Conservation (phyloP, 2,888 invertebrate species). For the Tipula helvola region DNA sequence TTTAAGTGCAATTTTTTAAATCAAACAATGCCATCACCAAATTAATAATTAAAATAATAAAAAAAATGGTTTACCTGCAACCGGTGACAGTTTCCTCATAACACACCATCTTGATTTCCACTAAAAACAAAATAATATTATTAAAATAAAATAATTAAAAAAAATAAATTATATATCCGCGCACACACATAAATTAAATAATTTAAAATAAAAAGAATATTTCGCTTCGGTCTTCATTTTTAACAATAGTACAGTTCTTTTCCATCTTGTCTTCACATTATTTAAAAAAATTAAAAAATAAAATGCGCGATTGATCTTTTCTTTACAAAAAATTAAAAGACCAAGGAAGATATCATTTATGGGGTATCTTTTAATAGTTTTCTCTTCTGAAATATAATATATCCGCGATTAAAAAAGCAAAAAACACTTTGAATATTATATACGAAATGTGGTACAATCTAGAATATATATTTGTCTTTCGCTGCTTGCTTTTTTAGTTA, state of each 20-base stretch:
- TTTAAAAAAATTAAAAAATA: background rate
- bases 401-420: background rate
- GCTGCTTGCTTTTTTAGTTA: background rate
- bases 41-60: background rate
- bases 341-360: background rate
- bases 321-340: background rate
- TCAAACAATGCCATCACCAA: background rate
- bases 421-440: background rate
- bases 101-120: slow-evolving; percentile 55
- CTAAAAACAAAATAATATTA: slow-evolving; percentile 37
- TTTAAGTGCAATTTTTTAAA: background rate
- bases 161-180: background rate
- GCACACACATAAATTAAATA: background rate
- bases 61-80: slow-evolving; percentile 41
- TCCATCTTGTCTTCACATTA: background rate
- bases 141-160: background rate
- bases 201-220: background rate
- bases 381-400: background rate
- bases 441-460: background rate
- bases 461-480: background rate
- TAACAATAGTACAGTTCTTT: background rate
- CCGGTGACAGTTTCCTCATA: slow-evolving; percentile 50
- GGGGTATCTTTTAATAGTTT: background rate
- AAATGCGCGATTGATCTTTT: background rate
- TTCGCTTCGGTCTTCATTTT: background rate